A percentile compares a stretch with the other conserved stretches of the same genome.
phyloP scores from a whole-genome alignment of 1,140 invertebrate genomes.

The Fopius arisanus region DNA sequence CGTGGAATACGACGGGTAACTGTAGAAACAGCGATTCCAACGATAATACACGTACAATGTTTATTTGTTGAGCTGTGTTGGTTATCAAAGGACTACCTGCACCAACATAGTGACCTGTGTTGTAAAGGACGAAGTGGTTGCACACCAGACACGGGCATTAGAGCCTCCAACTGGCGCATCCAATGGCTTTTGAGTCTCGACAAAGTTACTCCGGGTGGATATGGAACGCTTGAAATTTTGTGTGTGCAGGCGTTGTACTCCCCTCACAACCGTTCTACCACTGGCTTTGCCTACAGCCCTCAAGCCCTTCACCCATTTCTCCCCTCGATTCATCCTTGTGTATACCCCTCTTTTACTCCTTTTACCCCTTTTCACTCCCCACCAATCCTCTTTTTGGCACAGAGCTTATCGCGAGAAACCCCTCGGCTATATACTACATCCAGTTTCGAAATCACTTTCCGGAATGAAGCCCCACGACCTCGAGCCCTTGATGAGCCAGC shows the following conservation, averaged over 20 bases:
- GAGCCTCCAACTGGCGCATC: neutral
- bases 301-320: neutral
- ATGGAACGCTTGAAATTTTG: conserved; percentile 28
- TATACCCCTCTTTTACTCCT: neutral
- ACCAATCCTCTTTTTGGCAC: conserved; percentile 13
- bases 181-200: conserved; percentile 24
- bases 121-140: neutral
- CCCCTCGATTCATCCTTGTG: neutral
- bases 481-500: conserved; percentile 9
- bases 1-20: too few relatives aligned
- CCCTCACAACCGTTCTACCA: neutral
- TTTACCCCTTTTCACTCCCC: too few relatives aligned
- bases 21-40: neutral
- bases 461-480: neutral
- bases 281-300: neutral
- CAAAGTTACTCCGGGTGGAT: conserved; percentile 19
- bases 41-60: neutral
- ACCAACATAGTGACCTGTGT: neutral
- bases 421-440: conserved; percentile 1
- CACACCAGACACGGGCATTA: neutral
- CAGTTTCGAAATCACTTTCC: conserved; percentile 12
- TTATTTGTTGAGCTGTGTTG: neutral
- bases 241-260: neutral
- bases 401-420: conserved; percentile 10
- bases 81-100: neutral